Evolutionary conservation across 2,888 invertebrate species (phyloP), one percentile per base, ranked within the genome.

Genomic region (Drosophila dives): DNA sequence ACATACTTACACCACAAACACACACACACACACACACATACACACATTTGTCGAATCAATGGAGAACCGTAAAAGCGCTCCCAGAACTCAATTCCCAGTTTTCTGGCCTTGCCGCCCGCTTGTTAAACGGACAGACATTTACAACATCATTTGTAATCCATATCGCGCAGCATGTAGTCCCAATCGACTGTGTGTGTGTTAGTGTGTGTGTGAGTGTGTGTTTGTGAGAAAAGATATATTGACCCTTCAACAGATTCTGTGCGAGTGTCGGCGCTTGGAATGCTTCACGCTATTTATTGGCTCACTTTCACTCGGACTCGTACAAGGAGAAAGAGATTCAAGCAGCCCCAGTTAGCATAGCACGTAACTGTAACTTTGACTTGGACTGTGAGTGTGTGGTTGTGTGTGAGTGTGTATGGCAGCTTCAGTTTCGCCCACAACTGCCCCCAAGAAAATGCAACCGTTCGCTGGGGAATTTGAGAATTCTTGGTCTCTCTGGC

Each of bases 141-240:
- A 89, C 90, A 90, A 89, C 90, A 91, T 90, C 90, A 91, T 91
- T 91, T 90, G 90, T 91, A 91, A 90, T 83, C 83, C 86, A 89
- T 84, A 72, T 80, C 84, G 82, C 90, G 67, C 90, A 90, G 90
- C 91, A 80, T 82, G 90, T 75, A 84, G 91, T 90, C 91, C 76
- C 77, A 67, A 67, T 69, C 72, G 51, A 61, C 65, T 48, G 45
- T 64, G 54, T 61, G 53, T 33, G 23, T 51, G 40, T 54, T 51
- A 49, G 68, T 56, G 54, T 50, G 68, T 71, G 60, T 42, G 49
- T 38, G 64, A 55, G 66, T 64, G 33, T 42, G 60, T 65, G 61
- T 56, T 74, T 68, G 73, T 53, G 63, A 40, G 62, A 71, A 72
- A 87, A 91, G 90, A 90, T 90, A 82, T 91, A 91, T 90, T 90